These are phyloP conservation scores for Cotesia typhae DNA, from an alignment of 1,140 invertebrate species.

Conservation along the genomic window DNA sequence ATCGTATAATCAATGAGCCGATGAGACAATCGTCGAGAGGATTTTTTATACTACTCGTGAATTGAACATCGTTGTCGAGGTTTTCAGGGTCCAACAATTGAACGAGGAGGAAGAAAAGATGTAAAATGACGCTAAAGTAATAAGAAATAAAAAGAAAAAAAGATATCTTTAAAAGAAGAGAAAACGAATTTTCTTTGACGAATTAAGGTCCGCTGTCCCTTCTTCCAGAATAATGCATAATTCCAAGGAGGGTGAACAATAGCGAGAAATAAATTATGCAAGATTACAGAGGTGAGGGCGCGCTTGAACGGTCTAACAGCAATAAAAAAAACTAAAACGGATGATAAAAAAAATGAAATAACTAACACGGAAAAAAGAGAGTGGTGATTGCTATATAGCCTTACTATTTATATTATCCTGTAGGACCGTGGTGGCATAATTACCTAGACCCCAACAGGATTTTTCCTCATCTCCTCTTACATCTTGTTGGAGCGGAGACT, in stretches of 20 bases:
- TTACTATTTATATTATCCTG: slow-evolving; percentile 54
- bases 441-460: slow-evolving; percentile 38
- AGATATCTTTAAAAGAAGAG: slow-evolving; percentile 45
- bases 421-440: slow-evolving; percentile 55
- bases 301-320: slow-evolving; percentile 20
- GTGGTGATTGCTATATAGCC: slow-evolving; percentile 35
- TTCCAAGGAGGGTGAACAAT: slow-evolving; percentile 53
- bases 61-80: slow-evolving; percentile 18
- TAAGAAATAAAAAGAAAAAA: slow-evolving; percentile 40
- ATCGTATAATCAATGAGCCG: slow-evolving; percentile 28
- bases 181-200: slow-evolving; percentile 55
- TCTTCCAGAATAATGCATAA: slow-evolving; percentile 55
- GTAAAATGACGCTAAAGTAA: slow-evolving; percentile 35
- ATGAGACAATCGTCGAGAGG: slow-evolving; percentile 28
- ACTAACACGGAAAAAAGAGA: slow-evolving; percentile 25
- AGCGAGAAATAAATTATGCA: slow-evolving; percentile 62
- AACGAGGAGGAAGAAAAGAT: slow-evolving; percentile 2
- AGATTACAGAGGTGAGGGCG: slow-evolving; percentile 53
- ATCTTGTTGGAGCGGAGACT: too few relatives aligned
- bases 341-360: background rate
- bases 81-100: slow-evolving; percentile 20
- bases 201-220: slow-evolving; percentile 49
- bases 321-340: slow-evolving; percentile 20
- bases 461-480: slow-evolving; percentile 15
- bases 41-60: slow-evolving; percentile 15